These are phyloP conservation scores for Phortica okadai DNA, from an alignment of 2,888 invertebrate species.

Conservation along the genomic window DNA sequence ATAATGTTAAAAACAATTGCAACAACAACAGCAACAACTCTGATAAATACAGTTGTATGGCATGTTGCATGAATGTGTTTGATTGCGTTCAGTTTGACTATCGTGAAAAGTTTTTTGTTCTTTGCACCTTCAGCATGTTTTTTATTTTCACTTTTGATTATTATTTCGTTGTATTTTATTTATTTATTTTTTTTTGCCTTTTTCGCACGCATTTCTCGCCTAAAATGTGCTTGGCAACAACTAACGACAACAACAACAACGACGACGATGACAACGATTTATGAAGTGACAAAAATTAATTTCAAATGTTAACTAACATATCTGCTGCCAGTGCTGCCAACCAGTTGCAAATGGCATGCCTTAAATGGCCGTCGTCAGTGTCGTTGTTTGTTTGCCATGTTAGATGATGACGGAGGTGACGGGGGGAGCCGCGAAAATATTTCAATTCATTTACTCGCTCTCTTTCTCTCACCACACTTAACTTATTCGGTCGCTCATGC, in stretches of 20 bases:
- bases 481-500: neutral
- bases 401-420: neutral
- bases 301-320: conserved; percentile 67
- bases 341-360: neutral
- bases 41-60: neutral
- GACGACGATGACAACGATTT: conserved; percentile 55
- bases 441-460: too few species aligned
- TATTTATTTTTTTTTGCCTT: neutral
- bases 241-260: neutral
- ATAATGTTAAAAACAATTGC: neutral
- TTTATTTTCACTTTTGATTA: neutral
- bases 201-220: neutral
- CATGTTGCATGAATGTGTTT: conserved; percentile 19
- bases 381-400: neutral
- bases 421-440: too few species aligned
- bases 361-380: neutral
- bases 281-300: conserved; percentile 76
- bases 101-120: conserved; percentile 20
- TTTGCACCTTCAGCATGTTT: conserved; percentile 25
- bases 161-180: neutral
- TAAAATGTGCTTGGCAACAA: too few species aligned
- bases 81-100: neutral
- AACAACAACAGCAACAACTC: neutral
- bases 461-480: too few species aligned
- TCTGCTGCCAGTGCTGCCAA: neutral